phyloP scores from a whole-genome alignment of 2,888 invertebrate species.

The Tolmerus cingulatus region DNA sequence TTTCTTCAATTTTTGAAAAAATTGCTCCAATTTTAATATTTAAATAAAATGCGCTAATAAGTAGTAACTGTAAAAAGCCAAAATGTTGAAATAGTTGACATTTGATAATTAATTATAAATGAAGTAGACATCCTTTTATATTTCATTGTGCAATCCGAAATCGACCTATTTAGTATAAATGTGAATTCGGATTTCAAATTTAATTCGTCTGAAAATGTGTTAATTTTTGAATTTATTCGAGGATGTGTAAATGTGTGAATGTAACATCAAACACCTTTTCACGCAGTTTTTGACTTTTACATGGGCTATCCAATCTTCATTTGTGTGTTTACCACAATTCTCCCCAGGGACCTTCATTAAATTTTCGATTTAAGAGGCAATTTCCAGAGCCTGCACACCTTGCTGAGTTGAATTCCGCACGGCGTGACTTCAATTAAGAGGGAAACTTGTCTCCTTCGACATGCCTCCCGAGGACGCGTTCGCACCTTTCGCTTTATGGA shows the following conservation, averaged over 20 bases:
- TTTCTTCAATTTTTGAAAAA: too few species aligned
- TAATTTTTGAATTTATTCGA: not conserved
- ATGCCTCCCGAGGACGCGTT: not conserved
- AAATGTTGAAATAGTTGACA: too few species aligned
- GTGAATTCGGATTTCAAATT: not conserved
- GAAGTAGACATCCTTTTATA: too few species aligned
- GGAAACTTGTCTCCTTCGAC: not conserved
- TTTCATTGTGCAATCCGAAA: too few species aligned
- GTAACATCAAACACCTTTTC: not conserved
- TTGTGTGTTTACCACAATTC: not conserved
- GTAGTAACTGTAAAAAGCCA: too few species aligned
- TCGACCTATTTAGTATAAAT: not conserved
- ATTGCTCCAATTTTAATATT: too few species aligned
- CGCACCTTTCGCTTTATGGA: slow-evolving; percentile 30
- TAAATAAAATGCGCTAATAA: too few species aligned
- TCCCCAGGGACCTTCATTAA: not conserved
- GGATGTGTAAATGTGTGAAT: not conserved
- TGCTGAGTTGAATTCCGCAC: not conserved
- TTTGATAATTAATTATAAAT: too few species aligned
- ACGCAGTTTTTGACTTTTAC: not conserved
- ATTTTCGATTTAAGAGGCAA: not conserved
- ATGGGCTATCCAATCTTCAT: not conserved
- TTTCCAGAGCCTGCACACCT: not conserved
- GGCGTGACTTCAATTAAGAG: not conserved
- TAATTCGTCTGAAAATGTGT: not conserved